Base-by-base conservation (phyloP, 2,113 vertebrate genomes). In the Petroica traversi region DNA sequence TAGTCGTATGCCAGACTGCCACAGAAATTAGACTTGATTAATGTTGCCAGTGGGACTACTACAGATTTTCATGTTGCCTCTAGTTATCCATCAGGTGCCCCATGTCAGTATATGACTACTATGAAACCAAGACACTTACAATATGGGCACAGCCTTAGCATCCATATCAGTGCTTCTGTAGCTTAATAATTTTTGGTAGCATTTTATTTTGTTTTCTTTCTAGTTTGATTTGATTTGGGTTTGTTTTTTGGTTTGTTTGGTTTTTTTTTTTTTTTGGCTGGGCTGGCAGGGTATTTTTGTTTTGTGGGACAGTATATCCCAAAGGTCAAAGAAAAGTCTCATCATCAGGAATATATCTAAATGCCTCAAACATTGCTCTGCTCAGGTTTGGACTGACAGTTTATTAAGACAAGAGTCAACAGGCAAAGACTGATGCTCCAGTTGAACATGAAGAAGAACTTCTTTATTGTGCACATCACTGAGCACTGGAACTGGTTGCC, bases 1-100 rank as follows among this genome's bases (percentile, higher is more conserved):
- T 91, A 85, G 48, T 85, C 78, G 22, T 9, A 1, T 67, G 43
- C 64, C 74, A 94, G 67, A 80, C 63, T 92, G 67, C 54, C 54
- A 66, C 19, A 88, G 36, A 94, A 95, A 94, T 81, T 87, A 71
- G 36, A 36, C 13, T 71, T 75, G 87, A 94, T 91, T 91, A 87
- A 97, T 89, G 52, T 36, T 87, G 48, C 64, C 68, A 63, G 45
- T n/a, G 61, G 48, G 77, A 81, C 52, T 72, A 28, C 17, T 63
- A 59, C 4, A 75, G 38, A 89, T 94, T 95, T 94, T 87, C 36
- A 71, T 63, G 38, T 77, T 95, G 64, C 66, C 31, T 89, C 23
- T 58, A 51, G 41, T 77, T 58, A 69, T 43, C 71, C 31, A 75
- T 67, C 4, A 5, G 40, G 34, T 57, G 24, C 6, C 46, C 24